Evolutionary conservation across 2,888 invertebrate genomes (phyloP).

Genomic region (Notodonta ziczac): DNA sequence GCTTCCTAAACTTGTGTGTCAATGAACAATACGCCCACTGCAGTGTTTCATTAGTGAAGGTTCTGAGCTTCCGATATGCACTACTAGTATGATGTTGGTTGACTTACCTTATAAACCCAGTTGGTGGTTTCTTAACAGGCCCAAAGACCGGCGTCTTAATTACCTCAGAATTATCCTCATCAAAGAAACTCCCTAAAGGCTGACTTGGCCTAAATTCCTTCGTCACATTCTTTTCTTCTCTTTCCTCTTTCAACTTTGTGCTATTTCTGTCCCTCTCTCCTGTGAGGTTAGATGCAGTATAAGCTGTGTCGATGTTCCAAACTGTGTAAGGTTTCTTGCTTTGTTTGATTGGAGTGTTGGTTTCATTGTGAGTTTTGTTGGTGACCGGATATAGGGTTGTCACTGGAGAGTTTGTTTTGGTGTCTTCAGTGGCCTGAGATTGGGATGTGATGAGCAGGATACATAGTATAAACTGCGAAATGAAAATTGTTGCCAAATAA

Average conservation of each 20-base stretch:
- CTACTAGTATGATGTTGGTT: too few species aligned
- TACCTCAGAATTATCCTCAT: conserved; percentile 58
- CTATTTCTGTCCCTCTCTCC: conserved; percentile 34
- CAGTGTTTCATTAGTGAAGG: background rate
- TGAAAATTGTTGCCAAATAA: background rate
- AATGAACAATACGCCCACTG: too few species aligned
- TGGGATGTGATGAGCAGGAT: conserved; percentile 38
- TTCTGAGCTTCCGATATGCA: background rate
- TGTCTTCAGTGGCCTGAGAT: conserved; percentile 46
- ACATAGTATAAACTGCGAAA: conserved; percentile 51
- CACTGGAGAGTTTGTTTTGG: conserved; percentile 46
- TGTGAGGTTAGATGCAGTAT: conserved; percentile 46
- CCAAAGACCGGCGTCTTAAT: conserved; percentile 26
- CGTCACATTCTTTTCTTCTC: conserved; percentile 30
- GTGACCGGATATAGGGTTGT: conserved; percentile 66
- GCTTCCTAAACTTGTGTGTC: too few species aligned
- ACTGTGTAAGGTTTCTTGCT: conserved; percentile 8
- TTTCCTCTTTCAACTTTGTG: conserved; percentile 24
- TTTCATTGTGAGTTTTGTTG: conserved; percentile 31
- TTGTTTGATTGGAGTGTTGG: conserved; percentile 12
- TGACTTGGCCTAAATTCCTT: conserved; percentile 81
- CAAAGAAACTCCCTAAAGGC: conserved; percentile 75
- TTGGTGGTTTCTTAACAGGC: conserved; percentile 50
- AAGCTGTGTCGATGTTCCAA: conserved; percentile 26
- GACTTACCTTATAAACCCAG: conserved; percentile 54